phyloP scores from a whole-genome alignment of 2,113 vertebrate genomes.

The Heteronetta atricapilla region DNA sequence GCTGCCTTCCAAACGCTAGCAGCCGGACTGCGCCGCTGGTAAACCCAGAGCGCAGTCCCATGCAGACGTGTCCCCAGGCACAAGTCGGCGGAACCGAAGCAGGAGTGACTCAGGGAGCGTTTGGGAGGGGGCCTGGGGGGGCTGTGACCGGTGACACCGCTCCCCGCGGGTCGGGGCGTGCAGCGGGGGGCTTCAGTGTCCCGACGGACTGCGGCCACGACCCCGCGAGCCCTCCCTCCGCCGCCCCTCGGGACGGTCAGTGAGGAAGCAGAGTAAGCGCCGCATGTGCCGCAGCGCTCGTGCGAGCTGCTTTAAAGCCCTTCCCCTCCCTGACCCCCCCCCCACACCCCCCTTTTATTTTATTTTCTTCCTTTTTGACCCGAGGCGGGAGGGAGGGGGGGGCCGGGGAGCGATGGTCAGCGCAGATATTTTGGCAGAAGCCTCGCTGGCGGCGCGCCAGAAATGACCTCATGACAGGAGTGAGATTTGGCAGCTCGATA shows the following conservation, averaged over 20 bases:
- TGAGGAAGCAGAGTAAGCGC: neutral
- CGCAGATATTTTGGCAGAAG: neutral
- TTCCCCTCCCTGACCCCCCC: neutral
- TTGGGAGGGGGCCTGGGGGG: neutral
- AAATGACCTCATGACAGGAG: conserved; percentile 70
- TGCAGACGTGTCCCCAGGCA: fast-evolving
- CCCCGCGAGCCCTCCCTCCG: fast-evolving
- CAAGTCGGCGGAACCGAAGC: neutral
- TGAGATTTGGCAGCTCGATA: conserved; percentile 60
- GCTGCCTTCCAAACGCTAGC: fast-evolving
- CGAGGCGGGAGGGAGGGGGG: neutral
- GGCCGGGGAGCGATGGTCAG: neutral
- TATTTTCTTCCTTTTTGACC: neutral
- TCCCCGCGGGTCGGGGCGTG: neutral
- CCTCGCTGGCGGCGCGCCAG: neutral
- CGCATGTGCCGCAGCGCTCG: fast-evolving
- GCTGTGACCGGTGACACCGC: neutral
- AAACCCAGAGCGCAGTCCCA: fast-evolving
- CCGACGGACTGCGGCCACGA: neutral
- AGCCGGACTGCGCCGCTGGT: neutral
- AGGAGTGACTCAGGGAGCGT: neutral
- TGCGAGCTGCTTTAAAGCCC: neutral
- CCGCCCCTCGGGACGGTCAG: fast-evolving
- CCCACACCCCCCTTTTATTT: neutral
- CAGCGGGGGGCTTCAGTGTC: neutral